phyloP scores from a whole-genome alignment of 2,113 vertebrate genomes.

The Scomber colias region DNA sequence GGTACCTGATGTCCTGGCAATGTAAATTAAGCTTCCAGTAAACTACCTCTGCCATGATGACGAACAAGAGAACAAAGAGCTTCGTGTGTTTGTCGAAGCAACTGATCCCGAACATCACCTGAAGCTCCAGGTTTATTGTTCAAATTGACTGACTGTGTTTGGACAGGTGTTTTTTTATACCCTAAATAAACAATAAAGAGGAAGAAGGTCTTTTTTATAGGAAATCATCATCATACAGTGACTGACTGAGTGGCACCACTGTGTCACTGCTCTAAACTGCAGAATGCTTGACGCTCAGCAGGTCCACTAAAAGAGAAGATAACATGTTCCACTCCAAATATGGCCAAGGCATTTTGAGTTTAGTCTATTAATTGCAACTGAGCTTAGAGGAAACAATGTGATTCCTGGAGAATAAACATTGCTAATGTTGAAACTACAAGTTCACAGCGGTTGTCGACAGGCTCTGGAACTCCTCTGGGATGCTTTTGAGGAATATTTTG shows the following conservation, averaged over 20 bases:
- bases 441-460: slow-evolving; percentile 26
- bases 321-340: slow-evolving; percentile 82
- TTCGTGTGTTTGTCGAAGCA: slow-evolving; percentile 26
- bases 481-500: slow-evolving; percentile 41
- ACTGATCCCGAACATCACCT: slow-evolving; percentile 28
- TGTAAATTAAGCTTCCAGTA: slow-evolving; percentile 58
- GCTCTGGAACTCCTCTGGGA: slow-evolving; percentile 36
- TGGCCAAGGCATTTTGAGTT: slow-evolving; percentile 64
- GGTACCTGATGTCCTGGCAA: slow-evolving; percentile 33
- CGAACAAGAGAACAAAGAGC: neutral
- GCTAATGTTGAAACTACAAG: slow-evolving; percentile 46
- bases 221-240: neutral
- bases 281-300: slow-evolving; percentile 61
- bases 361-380: slow-evolving; percentile 46
- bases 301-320: slow-evolving; percentile 59
- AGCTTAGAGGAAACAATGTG: slow-evolving; percentile 4
- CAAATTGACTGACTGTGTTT: slow-evolving; percentile 23
- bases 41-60: slow-evolving; percentile 35
- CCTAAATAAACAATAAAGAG: slow-evolving; percentile 1
- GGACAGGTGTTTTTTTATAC: slow-evolving; percentile 46
- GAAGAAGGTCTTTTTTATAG: neutral
- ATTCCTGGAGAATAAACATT: slow-evolving; percentile 57
- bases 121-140: slow-evolving; percentile 4
- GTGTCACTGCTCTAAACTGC: slow-evolving; percentile 5
- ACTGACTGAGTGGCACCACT: slow-evolving; percentile 6